phyloP scores from a whole-genome alignment of 2,113 vertebrate species.

The Cichladusa arquata region DNA sequence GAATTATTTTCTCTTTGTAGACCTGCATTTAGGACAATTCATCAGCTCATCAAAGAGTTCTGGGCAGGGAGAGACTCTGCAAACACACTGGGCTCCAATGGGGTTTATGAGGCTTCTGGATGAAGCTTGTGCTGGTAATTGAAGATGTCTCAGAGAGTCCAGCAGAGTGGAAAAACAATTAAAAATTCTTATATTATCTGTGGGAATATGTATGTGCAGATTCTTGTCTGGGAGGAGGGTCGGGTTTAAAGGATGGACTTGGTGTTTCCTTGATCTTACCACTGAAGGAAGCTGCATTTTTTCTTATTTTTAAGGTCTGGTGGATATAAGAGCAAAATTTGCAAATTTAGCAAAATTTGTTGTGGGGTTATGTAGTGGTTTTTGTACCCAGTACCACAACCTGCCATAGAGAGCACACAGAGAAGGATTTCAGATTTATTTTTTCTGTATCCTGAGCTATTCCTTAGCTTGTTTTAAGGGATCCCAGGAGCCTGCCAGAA shows the following conservation, averaged over 20 bases:
- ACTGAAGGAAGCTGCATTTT: background rate
- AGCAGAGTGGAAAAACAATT: background rate
- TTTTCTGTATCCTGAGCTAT: background rate
- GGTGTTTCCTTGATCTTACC: background rate
- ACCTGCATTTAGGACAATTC: background rate
- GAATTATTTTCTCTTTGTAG: background rate
- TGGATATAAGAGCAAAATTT: background rate
- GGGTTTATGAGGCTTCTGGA: background rate
- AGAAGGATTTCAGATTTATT: background rate
- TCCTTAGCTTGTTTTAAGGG: background rate
- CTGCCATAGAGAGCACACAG: background rate
- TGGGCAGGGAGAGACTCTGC: background rate
- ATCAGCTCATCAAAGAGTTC: background rate
- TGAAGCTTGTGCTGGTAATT: background rate
- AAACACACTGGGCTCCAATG: fast-evolving
- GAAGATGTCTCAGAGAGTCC: background rate
- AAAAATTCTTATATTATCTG: background rate
- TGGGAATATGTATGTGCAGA: background rate
- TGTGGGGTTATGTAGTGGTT: background rate
- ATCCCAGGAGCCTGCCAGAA: constrained; percentile 9
- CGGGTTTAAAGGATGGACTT: background rate
- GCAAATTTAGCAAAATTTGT: background rate
- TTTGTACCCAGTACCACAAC: background rate
- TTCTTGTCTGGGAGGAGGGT: background rate
- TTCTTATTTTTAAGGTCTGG: background rate